These are phyloP conservation scores for Tapirus indicus DNA, from an alignment of 2,797 vertebrate genomes.

Conservation along the genomic window DNA sequence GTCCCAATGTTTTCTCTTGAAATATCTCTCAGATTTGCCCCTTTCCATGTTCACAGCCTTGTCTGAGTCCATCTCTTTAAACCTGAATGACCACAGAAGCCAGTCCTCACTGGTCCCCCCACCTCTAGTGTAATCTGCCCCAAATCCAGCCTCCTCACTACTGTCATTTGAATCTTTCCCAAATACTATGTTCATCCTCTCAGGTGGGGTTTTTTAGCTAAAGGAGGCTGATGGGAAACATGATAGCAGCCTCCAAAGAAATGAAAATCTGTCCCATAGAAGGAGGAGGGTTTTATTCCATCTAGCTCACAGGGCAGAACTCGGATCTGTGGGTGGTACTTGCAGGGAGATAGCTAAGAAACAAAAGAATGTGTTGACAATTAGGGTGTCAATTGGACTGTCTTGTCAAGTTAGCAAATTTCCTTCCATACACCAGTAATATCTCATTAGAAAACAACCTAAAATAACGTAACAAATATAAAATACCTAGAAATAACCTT, in stretches of 20 bases:
- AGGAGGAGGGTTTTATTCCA: background rate
- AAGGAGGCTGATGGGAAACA: background rate
- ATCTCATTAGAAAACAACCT: background rate
- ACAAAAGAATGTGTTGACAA: background rate
- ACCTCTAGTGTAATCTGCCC: background rate
- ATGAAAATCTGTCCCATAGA: background rate
- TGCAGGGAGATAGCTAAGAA: background rate
- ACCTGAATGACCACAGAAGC: background rate
- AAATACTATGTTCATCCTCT: background rate
- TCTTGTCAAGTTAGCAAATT: background rate
- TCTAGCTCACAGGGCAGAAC: background rate
- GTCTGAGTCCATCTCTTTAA: background rate
- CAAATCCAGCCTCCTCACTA: background rate
- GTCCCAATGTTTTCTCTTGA: background rate
- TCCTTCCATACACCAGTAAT: background rate
- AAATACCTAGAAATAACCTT: background rate
- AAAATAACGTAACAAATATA: background rate
- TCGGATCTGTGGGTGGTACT: background rate
- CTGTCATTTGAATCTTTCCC: background rate
- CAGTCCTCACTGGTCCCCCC: background rate
- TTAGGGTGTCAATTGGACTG: background rate
- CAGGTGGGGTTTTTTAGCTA: background rate
- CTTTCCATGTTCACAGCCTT: background rate
- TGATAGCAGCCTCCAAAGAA: background rate
- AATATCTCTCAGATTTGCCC: background rate